Evolutionary conservation across 1,140 invertebrate species (phyloP).

Genomic region (Leptinotarsa defecta): DNA sequence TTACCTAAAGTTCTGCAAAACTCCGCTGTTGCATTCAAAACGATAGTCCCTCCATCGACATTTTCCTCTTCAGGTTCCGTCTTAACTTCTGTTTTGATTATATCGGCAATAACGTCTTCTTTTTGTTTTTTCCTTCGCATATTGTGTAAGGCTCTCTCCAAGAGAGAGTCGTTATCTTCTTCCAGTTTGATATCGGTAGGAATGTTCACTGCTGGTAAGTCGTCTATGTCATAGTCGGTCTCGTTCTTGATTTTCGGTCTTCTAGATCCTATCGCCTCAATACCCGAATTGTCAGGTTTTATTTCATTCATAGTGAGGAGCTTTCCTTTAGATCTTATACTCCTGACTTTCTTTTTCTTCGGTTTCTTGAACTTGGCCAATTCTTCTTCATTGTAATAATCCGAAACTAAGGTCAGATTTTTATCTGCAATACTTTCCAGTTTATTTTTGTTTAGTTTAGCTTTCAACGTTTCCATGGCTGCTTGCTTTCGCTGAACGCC

Average conservation of each 20-base stretch:
- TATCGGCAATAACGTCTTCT: constrained; percentile 57
- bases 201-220: constrained; percentile 53
- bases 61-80: constrained; percentile 56
- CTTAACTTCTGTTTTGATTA: constrained; percentile 56
- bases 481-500: constrained; percentile 57
- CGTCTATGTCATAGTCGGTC: constrained; percentile 59
- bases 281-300: constrained; percentile 58
- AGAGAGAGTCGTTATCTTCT: constrained; percentile 74
- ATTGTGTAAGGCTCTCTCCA: constrained; percentile 77
- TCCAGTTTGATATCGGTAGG: constrained; percentile 63
- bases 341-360: constrained; percentile 87
- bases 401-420: constrained; percentile 76
- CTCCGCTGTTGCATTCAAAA: constrained; percentile 93
- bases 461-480: constrained; percentile 61
- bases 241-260: constrained; percentile 44
- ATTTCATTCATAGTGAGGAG: constrained; percentile 65
- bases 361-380: constrained; percentile 88
- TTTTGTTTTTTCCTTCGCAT: constrained; percentile 73
- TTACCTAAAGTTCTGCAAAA: constrained; percentile 86
- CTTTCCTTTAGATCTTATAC: constrained; percentile 61
- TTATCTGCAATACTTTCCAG: constrained; percentile 73
- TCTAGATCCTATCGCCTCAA: constrained; percentile 63
- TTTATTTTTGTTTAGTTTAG: constrained; percentile 68
- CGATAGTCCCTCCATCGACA: constrained; percentile 66
- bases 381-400: constrained; percentile 88